These are phyloP conservation scores for Crocuta crocuta DNA, from an alignment of 2,113 vertebrate genomes.

Conservation along the genomic window DNA sequence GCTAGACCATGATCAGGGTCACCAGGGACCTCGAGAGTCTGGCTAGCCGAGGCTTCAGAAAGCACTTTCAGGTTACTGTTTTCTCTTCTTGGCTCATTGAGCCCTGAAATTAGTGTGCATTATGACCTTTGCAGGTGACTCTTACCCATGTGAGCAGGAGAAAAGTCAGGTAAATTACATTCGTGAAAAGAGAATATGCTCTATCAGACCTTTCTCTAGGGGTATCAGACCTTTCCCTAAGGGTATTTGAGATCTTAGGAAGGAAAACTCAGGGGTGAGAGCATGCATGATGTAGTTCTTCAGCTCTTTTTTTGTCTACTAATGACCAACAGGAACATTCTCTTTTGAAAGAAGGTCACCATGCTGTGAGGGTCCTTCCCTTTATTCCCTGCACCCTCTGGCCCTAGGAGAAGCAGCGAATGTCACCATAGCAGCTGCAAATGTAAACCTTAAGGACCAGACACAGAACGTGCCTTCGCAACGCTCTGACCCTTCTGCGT, in stretches of 20 bases:
- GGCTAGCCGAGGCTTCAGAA: neutral
- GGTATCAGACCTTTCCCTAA: neutral
- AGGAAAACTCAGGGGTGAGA: neutral
- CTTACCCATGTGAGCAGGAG: neutral
- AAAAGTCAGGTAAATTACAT: neutral
- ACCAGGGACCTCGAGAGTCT: neutral
- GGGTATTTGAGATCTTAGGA: neutral
- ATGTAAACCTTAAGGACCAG: neutral
- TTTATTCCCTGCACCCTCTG: neutral
- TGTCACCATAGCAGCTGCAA: neutral
- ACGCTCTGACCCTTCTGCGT: slow-evolving; percentile 48
- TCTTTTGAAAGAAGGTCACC: neutral
- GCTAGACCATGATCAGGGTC: neutral
- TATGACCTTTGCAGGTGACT: neutral
- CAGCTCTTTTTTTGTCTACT: neutral
- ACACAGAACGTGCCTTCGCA: neutral
- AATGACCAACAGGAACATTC: neutral
- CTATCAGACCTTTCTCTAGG: neutral
- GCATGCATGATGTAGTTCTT: neutral
- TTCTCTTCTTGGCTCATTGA: neutral
- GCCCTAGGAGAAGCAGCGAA: neutral
- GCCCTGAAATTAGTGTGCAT: neutral
- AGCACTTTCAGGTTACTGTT: neutral
- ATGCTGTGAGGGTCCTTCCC: neutral
- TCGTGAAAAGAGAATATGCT: neutral